These are phyloP conservation scores for Cydia amplana DNA, from an alignment of 1,140 invertebrate species.

Conservation along the genomic window DNA sequence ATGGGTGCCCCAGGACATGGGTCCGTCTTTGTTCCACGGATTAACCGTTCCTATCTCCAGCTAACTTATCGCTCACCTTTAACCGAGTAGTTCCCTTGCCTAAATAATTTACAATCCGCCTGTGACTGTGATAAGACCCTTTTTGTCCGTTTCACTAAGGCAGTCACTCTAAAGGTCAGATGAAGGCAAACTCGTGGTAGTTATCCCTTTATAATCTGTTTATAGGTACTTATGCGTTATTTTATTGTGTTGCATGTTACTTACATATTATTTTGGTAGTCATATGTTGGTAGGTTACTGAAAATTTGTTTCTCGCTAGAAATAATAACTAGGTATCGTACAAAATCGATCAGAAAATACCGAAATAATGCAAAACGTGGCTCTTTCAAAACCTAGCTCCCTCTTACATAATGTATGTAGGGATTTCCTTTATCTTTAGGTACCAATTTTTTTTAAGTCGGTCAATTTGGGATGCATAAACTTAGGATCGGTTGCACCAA, in stretches of 20 bases:
- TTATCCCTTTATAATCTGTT: background rate
- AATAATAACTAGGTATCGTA: no score
- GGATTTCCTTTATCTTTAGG: no score
- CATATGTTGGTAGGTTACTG: no score
- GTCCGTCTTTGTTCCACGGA: constrained; percentile 17
- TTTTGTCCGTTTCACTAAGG: constrained; percentile 6
- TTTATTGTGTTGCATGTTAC: no score
- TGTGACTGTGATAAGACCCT: constrained; percentile 14
- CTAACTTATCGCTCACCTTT: constrained; percentile 23
- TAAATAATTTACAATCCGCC: constrained; percentile 25
- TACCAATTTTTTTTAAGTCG: no score
- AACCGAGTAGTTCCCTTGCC: constrained; percentile 23
- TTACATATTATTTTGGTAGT: no score
- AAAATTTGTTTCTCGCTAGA: no score
- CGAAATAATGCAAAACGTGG: no score
- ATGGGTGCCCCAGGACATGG: background rate
- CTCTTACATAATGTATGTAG: no score
- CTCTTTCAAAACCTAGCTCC: no score
- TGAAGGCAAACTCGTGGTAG: background rate
- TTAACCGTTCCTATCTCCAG: constrained; percentile 21
- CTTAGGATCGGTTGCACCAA: no score
- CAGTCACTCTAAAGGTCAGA: background rate
- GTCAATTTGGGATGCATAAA: no score
- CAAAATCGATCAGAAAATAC: background rate
- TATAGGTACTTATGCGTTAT: background rate